A percentile compares a stretch with the other conserved stretches of the same genome.
Evolutionary conservation across 2,113 vertebrate species (phyloP).

Genomic region (Cebidichthys violaceus): DNA sequence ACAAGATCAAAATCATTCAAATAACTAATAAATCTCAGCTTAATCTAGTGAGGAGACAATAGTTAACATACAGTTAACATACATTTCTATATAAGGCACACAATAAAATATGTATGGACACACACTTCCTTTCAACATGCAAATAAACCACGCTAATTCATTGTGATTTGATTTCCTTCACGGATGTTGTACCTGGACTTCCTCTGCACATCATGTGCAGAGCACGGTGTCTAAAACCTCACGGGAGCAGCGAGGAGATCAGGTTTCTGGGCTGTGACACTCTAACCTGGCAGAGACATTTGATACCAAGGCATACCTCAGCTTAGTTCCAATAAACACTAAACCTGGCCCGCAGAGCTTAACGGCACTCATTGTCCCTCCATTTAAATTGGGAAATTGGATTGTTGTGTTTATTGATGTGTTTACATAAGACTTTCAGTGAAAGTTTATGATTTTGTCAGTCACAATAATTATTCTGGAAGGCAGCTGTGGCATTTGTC

Average conservation of each 20-base stretch:
- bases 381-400: conserved; percentile 52
- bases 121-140: conserved; percentile 22
- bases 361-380: conserved; percentile 47
- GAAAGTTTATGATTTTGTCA: conserved; percentile 58
- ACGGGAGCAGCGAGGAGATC: conserved; percentile 50
- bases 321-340: conserved; percentile 67
- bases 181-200: conserved; percentile 64
- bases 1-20: conserved; percentile 34
- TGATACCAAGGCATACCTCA: conserved; percentile 64
- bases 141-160: conserved; percentile 62
- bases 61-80: not conserved
- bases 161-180: conserved; percentile 58
- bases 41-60: conserved; percentile 42
- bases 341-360: conserved; percentile 43
- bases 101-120: conserved; percentile 1
- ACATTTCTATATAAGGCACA: not conserved
- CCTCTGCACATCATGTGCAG: conserved; percentile 28
- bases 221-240: conserved; percentile 40
- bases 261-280: conserved; percentile 63
- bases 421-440: conserved; percentile 45
- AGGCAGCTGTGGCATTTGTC: conserved; percentile 43
- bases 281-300: conserved; percentile 57
- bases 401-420: conserved; percentile 69
- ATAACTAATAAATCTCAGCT: conserved; percentile 31
- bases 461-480: conserved; percentile 39